Evolutionary conservation across 2,888 invertebrate species (phyloP), one percentile per base, ranked within the genome.

Genomic region (Dorcus hopei): DNA sequence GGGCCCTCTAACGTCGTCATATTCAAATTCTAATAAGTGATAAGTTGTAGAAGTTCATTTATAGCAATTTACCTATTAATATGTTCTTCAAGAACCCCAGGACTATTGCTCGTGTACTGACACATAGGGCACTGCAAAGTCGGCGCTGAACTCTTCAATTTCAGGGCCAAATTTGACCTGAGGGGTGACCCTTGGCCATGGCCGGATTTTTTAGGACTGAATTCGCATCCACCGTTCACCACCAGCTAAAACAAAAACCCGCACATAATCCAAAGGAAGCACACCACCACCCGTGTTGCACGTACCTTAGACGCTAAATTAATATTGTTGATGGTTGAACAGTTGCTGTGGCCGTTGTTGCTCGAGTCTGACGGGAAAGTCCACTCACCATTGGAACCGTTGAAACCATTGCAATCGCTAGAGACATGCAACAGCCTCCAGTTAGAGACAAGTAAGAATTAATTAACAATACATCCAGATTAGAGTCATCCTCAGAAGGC

Each of bases 81-180:
- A 76, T 93, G 93, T 75, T 91, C 91, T 73, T 92, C 90, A 63
- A 92, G 79, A 70, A 87, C 85, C 61, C 83, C 80, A 1, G 90
- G 88, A 78, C 87, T 89, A 74, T 86, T 84, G 72, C 89, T 89
- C 59, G 83, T 86, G 72, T 88, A 90, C 69, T 87, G 87, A 77
- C 92, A 92, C 77, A 92, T 82, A 48, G 90, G 88, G 77, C 92
- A 92, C 80, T 89, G 77, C 51, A 79, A 64, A 48, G 68, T 73
- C 38, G 85, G 83, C 67, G 83, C 81, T 66, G 84, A 82, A 63
- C 82, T 81, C 78, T 85, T 86, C 61, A 88, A 78, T 78, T 88
- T 88, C 67, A 89, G 79, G 54, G 87, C 88, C 68, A 89, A 79
- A 74, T 87, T 87, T 54, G 87, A 87, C 68, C 90, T 82, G 54